Evolutionary conservation across 1,140 invertebrate genomes (phyloP).

Genomic region (Drosophila sp.): DNA sequence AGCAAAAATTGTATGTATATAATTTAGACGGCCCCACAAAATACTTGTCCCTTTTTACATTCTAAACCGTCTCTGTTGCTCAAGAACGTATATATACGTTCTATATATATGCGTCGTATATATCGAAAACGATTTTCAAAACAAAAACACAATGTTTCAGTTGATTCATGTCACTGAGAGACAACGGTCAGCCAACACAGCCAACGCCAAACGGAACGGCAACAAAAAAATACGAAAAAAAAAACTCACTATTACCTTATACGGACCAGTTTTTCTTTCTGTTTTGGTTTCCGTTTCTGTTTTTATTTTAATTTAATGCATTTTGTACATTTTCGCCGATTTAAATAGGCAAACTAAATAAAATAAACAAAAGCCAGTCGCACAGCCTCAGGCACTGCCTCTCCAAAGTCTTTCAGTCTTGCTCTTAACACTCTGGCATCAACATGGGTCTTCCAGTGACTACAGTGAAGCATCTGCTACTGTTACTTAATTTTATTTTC

Average conservation of each 20-base stretch:
- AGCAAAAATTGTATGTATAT: too few species aligned
- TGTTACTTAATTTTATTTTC: constrained; percentile 76
- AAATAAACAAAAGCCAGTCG: neutral
- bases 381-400: constrained; percentile 26
- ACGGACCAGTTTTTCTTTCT: constrained; percentile 38
- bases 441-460: constrained; percentile 69
- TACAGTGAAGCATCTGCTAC: constrained; percentile 76
- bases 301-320: constrained; percentile 47
- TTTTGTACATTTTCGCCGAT: constrained; percentile 37
- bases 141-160: constrained; percentile 65
- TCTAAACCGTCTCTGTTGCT: neutral
- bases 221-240: constrained; percentile 20
- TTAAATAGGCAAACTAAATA: constrained; percentile 11
- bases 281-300: neutral
- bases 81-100: constrained; percentile 24
- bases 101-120: constrained; percentile 8
- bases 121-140: constrained; percentile 37
- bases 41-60: neutral
- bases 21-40: too few species aligned
- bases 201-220: constrained; percentile 19
- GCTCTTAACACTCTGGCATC: constrained; percentile 8
- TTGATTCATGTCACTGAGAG: constrained; percentile 60
- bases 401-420: constrained; percentile 17
- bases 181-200: constrained; percentile 51
- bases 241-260: constrained; percentile 62